Evolutionary conservation across 2,113 vertebrate genomes (phyloP), one percentile per base, ranked within the genome.

Genomic region (Mesoclemmys tuberculata): DNA sequence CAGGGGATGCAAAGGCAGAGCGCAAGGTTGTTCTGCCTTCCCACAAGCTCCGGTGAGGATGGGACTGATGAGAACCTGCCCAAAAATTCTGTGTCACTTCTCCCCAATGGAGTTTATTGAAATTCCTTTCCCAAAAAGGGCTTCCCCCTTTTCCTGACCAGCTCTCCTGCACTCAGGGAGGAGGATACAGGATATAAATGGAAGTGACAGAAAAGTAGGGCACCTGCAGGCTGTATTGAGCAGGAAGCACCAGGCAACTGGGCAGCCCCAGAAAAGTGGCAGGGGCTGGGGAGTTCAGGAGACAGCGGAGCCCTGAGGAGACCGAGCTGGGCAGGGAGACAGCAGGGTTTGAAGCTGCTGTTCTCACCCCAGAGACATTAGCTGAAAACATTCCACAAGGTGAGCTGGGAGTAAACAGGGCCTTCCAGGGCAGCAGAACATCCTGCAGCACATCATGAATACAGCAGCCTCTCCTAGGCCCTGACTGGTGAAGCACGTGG

Each of bases 131-230:
- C 51, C 13, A 51, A 13, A 51, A 51, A 51, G 9, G 51, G 51
- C 11, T 51, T 51, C 51, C 51, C 51, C 51, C n/a, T n/a, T 51
- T 3, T 14, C 51, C 51, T 13, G 48, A 51, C 52, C 29, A 46
- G 68, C 44, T 80, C 21, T 19, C 24, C 5, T 24, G 16, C 0
- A 0, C 31, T 2, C 8, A 9, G 35, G 4, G 13, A 38, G 80
- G 2, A 55, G 48, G 52, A 81, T 31, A 10, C 61, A 52, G 12
- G 52, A 52, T 85, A 21, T 68, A 16, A 19, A 35, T 21, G 64
- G 64, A 68, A n/a, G 35, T n/a, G 35, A 68, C 35, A 68, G 31
- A 16, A 7, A 68, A 68, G 61, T 35, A 68, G 31, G 6, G 61
- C 31, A 68, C 81, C 0, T 9, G 41, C 12, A 51, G 22, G 24